phyloP scores from a whole-genome alignment of 1,140 invertebrate species.

The Anadara kagoshimensis region DNA sequence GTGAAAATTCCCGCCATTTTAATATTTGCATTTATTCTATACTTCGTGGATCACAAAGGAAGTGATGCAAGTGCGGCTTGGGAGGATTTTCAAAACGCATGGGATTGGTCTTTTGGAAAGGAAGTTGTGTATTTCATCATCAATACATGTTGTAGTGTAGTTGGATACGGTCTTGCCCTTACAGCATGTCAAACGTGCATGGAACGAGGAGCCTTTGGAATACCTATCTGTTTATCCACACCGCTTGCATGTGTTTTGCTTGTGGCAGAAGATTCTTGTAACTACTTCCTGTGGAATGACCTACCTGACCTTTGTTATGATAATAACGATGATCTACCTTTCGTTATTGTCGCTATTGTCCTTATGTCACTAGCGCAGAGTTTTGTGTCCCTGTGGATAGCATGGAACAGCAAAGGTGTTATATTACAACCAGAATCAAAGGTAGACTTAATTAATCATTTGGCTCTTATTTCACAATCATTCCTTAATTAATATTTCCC shows the following conservation, averaged over 20 bases:
- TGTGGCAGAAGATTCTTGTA: constrained; percentile 17
- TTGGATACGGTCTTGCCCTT: constrained; percentile 41
- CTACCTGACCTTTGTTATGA: not conserved
- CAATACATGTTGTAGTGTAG: constrained; percentile 24
- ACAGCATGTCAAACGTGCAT: constrained; percentile 41
- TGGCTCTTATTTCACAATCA: not conserved
- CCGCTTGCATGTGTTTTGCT: constrained; percentile 31
- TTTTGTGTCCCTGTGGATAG: constrained; percentile 18
- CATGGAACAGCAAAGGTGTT: not conserved
- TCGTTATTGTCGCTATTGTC: not conserved
- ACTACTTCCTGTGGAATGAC: not conserved
- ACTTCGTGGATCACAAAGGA: not conserved
- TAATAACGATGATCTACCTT: constrained; percentile 4
- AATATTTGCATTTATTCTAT: constrained; percentile 2
- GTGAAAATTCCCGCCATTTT: constrained; percentile 4
- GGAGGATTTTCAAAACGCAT: not conserved
- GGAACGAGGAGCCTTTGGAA: constrained; percentile 42
- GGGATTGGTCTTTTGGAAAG: not conserved
- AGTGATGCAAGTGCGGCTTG: not conserved
- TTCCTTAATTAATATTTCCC: too few species aligned
- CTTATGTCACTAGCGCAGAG: constrained; percentile 27
- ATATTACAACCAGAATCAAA: not conserved
- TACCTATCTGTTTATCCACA: constrained; percentile 38
- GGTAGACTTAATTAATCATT: not conserved
- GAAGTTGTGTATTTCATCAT: constrained; percentile 15